Evolutionary conservation across 23 tunicate species (phyloP), one percentile per base, ranked within the genome.

Genomic region (Styela plicata): DNA sequence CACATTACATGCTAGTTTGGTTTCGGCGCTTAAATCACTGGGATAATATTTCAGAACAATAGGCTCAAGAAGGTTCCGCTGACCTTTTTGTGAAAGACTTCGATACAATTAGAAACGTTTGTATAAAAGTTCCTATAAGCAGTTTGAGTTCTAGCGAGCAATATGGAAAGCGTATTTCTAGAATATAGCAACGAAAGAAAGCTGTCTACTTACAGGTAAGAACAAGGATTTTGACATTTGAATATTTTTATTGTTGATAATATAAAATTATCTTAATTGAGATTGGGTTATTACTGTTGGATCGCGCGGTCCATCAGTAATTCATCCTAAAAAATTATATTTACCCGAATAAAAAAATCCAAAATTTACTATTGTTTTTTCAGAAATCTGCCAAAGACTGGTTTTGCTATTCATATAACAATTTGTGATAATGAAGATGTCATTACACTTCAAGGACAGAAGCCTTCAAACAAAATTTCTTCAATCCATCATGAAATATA

Each of bases 331-430:
- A n/a, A n/a, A n/a, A n/a, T n/a, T n/a, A n/a, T n/a, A n/a, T n/a
- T n/a, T n/a, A n/a, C n/a, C n/a, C n/a, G n/a, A n/a, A n/a, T n/a
- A n/a, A n/a, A n/a, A n/a, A n/a, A n/a, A n/a, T n/a, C n/a, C n/a
- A n/a, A n/a, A n/a, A n/a, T n/a, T n/a, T n/a, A n/a, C n/a, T n/a
- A n/a, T n/a, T n/a, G n/a, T n/a, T n/a, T n/a, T n/a, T 80, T 23
- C 36, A 86, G 84, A 34, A 34, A 83, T 70, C 34, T 86, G 36
- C 85, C 77, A 21, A 63, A 79, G 0, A 73, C 24, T 63, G 85
- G 77, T 7, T 80, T 86, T 36, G 73, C 36, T 2, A 3, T 86
- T 20, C 63, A 61, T 36, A 53, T 86, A 0, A 2, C 28, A 2
- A 33, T 86, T 1, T 85, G 76, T 23, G 33, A 73, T 27, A 34